phyloP scores from a whole-genome alignment of 1,140 invertebrate species.

The Macrobrachium nipponense region DNA sequence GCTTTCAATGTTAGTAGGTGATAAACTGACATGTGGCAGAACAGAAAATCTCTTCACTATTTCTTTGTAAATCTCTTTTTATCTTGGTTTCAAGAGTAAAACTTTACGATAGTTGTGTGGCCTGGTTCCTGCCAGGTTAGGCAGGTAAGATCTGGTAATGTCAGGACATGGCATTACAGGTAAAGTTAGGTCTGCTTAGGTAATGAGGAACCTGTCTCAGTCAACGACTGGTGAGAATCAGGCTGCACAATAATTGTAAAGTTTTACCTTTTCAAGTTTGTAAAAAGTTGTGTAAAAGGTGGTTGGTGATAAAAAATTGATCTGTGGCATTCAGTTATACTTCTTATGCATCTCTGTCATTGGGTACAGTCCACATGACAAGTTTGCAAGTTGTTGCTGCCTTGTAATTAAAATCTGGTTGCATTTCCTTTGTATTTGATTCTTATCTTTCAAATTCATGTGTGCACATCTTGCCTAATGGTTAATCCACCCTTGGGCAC shows the following conservation, averaged over 20 bases:
- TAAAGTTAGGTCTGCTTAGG: too few relatives aligned
- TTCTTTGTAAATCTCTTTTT: conserved; percentile 47
- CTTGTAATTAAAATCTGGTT: conserved; percentile 27
- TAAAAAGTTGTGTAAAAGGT: conserved; percentile 54
- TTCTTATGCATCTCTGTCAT: conserved; percentile 62
- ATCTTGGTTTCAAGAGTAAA: conserved; percentile 61
- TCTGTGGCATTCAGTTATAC: conserved; percentile 63
- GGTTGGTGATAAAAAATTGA: conserved; percentile 48
- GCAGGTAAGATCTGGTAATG: too few relatives aligned
- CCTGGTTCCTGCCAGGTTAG: too few relatives aligned
- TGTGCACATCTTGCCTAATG: background rate
- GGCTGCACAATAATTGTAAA: too few relatives aligned
- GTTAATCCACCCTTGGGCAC: too few relatives aligned
- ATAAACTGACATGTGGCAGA: conserved; percentile 47
- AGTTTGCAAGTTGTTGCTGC: conserved; percentile 43
- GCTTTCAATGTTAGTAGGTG: conserved; percentile 42
- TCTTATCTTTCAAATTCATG: conserved; percentile 27
- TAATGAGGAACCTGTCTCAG: too few relatives aligned
- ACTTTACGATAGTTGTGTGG: too few relatives aligned
- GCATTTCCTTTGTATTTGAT: background rate
- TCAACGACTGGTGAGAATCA: too few relatives aligned
- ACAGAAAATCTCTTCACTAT: conserved; percentile 58
- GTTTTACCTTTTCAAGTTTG: too few relatives aligned
- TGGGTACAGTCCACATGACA: conserved; percentile 51
- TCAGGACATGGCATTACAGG: too few relatives aligned